A percentile compares a stretch with the other conserved stretches of the same genome.
Evolutionary conservation across 2,888 invertebrate species (phyloP).

Genomic region (Rhaphigaster nebulosa): DNA sequence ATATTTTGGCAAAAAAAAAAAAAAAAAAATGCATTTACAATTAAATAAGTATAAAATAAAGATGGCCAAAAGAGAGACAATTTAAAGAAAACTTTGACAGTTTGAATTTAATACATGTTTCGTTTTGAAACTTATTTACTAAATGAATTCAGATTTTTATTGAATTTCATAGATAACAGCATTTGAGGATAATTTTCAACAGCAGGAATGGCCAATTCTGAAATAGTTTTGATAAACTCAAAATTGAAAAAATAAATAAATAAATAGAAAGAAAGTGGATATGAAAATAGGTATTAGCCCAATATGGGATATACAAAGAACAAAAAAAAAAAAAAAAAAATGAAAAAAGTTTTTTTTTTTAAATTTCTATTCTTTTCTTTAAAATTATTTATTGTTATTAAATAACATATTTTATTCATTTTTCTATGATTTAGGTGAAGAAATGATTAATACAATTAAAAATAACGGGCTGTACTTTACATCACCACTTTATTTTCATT

Average conservation of each 20-base stretch:
- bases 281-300: not conserved
- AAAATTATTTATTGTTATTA: too few species aligned
- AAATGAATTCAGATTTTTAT: not conserved
- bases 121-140: not conserved
- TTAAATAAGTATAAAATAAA: not conserved
- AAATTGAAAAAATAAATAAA: not conserved
- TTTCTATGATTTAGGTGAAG: too few species aligned
- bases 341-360: too few species aligned
- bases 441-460: too few species aligned
- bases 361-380: too few species aligned
- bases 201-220: constrained; percentile 8
- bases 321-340: too few species aligned
- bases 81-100: not conserved
- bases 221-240: not conserved
- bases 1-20: not conserved
- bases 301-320: not conserved
- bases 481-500: too few species aligned
- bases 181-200: not conserved
- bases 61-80: constrained; percentile 16
- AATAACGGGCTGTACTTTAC: too few species aligned
- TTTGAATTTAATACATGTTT: not conserved
- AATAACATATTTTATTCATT: too few species aligned
- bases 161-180: not conserved
- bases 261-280: not conserved
- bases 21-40: too few species aligned